Conservation (phyloP, 2,888 invertebrate genomes). For the Bunonema sp. region DNA sequence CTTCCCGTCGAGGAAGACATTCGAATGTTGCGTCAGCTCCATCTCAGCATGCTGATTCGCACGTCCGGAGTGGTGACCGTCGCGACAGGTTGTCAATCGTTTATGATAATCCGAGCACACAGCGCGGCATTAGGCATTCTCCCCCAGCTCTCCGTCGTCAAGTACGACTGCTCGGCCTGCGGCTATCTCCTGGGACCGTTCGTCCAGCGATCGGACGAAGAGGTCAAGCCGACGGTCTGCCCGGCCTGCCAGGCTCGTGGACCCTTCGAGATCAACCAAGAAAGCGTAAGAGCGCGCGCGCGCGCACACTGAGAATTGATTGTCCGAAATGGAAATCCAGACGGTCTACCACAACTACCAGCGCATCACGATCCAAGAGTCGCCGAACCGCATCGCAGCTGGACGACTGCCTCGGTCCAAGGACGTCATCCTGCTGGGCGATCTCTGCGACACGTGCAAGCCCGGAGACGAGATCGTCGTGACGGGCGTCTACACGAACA, state of each 20-base stretch:
- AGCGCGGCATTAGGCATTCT: constrained; percentile 56
- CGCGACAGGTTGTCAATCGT: constrained; percentile 56
- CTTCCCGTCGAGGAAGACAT: constrained; percentile 87
- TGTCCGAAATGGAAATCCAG: constrained; percentile 50
- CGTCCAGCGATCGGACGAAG: constrained; percentile 73
- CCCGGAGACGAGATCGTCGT: constrained; percentile 87
- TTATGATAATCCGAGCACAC: background rate
- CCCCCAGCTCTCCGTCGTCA: constrained; percentile 83
- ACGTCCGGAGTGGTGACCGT: constrained; percentile 86
- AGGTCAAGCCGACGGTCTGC: constrained; percentile 86
- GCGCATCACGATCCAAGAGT: constrained; percentile 89
- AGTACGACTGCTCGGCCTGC: constrained; percentile 91
- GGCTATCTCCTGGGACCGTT: constrained; percentile 87
- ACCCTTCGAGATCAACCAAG: constrained; percentile 94
- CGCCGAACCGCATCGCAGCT: constrained; percentile 73
- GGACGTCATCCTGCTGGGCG: constrained; percentile 79
- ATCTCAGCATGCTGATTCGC: constrained; percentile 79
- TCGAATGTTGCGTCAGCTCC: constrained; percentile 63
- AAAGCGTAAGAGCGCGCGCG: constrained; percentile 50
- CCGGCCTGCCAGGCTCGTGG: constrained; percentile 92
- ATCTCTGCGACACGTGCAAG: constrained; percentile 87
- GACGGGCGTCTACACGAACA: constrained; percentile 82
- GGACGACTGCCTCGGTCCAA: constrained; percentile 92
- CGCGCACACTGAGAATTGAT: background rate
- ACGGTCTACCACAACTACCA: constrained; percentile 96